Evolutionary conservation across 2,888 invertebrate genomes (phyloP).

Genomic region (Chirona hameri): DNA sequence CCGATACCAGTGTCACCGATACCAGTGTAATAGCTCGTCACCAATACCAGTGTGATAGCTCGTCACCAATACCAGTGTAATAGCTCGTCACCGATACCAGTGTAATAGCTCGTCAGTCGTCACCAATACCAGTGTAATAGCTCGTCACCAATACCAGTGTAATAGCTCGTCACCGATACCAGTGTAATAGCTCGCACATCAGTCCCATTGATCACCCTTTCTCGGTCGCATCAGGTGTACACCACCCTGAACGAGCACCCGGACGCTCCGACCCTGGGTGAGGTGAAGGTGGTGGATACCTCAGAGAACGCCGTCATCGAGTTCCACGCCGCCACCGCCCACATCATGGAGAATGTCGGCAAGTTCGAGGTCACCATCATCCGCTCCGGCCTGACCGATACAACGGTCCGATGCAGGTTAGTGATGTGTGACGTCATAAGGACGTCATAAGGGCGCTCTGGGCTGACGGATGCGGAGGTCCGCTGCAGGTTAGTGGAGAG

Average conservation of each 20-base stretch:
- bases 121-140: no score
- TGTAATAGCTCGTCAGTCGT: no score
- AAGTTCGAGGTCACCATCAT: conserved; percentile 49
- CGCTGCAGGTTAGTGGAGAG: conserved; percentile 50
- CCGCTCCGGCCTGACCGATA: conserved; percentile 51
- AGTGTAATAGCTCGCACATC: no score
- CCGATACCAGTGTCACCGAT: no score
- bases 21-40: no score
- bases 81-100: no score
- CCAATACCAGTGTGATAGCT: no score
- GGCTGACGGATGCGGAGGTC: conserved; percentile 42
- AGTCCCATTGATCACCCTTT: no score
- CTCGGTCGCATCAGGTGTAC: conserved; percentile 46
- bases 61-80: no score
- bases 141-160: no score
- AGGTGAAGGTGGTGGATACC: conserved; percentile 38
- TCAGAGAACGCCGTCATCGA: conserved; percentile 52
- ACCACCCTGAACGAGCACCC: conserved; percentile 48
- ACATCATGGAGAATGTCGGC: conserved; percentile 55
- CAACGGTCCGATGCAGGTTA: conserved; percentile 49
- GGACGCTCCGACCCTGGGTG: conserved; percentile 45
- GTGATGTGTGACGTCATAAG: not conserved
- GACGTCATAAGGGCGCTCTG: no score
- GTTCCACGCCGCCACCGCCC: conserved; percentile 54
- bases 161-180: no score